phyloP scores from a whole-genome alignment of 2,888 invertebrate genomes.

The Eubasilissa splendida region DNA sequence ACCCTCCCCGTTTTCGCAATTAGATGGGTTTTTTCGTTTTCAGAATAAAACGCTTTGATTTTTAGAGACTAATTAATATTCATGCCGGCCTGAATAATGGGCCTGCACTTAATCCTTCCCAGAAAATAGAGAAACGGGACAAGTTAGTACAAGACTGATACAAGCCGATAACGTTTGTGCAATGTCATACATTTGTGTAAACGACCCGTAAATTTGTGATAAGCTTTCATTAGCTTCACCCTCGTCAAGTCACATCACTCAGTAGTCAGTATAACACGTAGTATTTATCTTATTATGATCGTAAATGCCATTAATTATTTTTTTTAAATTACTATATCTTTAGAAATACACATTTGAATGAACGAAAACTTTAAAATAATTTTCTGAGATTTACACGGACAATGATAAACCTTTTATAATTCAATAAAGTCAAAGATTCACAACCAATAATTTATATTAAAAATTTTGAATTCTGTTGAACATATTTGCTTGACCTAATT shows the following conservation, averaged over 20 bases:
- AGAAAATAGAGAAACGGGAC: background rate
- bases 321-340: too few relatives aligned
- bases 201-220: background rate
- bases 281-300: too few relatives aligned
- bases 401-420: too few relatives aligned
- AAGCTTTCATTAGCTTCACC: background rate
- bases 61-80: conserved; percentile 15
- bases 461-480: too few relatives aligned
- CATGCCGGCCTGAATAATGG: conserved; percentile 1
- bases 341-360: background rate
- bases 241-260: too few relatives aligned
- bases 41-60: conserved; percentile 2
- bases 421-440: too few relatives aligned
- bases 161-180: background rate
- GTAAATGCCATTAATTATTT: too few relatives aligned
- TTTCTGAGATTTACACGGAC: background rate
- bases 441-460: too few relatives aligned
- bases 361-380: background rate
- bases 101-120: background rate
- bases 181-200: background rate
- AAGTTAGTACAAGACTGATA: too few relatives aligned
- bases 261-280: too few relatives aligned
- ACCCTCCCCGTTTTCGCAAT: background rate
- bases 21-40: conserved; percentile 6
- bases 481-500: too few relatives aligned